Conservation (phyloP, 2,888 invertebrate genomes). For the Megamerina dolium region DNA sequence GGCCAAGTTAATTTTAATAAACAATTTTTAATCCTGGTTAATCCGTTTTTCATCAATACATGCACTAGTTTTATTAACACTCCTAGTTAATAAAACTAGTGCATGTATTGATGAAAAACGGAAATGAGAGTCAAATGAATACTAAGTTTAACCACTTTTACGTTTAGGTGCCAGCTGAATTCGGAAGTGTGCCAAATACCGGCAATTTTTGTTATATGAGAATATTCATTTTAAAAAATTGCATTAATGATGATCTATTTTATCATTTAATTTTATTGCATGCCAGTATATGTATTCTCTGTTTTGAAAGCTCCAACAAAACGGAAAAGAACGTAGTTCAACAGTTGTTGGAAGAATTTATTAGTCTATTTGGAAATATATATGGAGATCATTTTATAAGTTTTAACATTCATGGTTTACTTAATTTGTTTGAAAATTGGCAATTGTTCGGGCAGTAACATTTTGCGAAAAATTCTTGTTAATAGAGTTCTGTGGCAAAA, state of each 20-base stretch:
- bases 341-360: constrained; percentile 1
- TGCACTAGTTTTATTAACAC: constrained; percentile 6
- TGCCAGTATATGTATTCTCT: not conserved
- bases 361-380: too few species aligned
- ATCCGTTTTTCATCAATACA: not conserved
- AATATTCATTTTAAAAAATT: too few species aligned
- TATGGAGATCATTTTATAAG: too few species aligned
- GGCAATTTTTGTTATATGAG: not conserved
- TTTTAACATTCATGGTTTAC: constrained; percentile 2
- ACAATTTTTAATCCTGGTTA: not conserved
- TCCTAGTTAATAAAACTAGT: constrained; percentile 6
- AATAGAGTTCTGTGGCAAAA: too few species aligned
- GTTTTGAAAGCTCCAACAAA: not conserved
- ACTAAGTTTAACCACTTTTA: not conserved
- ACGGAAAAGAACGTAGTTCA: not conserved
- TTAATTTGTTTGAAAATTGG: too few species aligned
- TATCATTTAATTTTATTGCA: too few species aligned
- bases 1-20: too few species aligned
- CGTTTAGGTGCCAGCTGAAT: constrained; percentile 1
- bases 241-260: too few species aligned
- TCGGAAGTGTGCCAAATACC: not conserved
- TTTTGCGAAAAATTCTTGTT: too few species aligned
- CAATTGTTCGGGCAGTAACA: too few species aligned
- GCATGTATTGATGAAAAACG: too few species aligned
- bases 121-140: not conserved